Evolutionary conservation across 1,140 invertebrate species (phyloP).

Genomic region (Pinna nobilis): DNA sequence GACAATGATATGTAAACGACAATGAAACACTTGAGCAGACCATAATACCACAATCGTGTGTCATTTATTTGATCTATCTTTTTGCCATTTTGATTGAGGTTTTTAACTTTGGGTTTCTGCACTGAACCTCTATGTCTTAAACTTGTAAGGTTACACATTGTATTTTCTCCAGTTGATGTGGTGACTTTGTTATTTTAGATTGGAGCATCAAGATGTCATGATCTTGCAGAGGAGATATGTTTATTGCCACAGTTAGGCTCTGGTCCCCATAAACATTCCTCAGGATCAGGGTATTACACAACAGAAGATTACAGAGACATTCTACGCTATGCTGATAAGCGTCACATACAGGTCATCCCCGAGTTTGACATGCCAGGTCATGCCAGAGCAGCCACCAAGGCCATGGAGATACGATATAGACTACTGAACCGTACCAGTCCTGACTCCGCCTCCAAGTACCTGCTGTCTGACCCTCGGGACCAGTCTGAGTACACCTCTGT

Average conservation of each 20-base stretch:
- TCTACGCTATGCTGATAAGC: slow-evolving; percentile 55
- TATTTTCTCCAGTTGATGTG: no score
- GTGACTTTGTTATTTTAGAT: slow-evolving; percentile 56
- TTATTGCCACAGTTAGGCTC: slow-evolving; percentile 62
- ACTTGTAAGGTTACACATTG: background rate
- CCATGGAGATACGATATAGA: slow-evolving; percentile 55
- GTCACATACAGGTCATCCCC: slow-evolving; percentile 68
- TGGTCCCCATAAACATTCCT: slow-evolving; percentile 47
- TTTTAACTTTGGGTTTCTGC: no score
- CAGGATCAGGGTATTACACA: slow-evolving; percentile 64
- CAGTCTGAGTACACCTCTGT: slow-evolving; percentile 55
- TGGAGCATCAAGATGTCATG: slow-evolving; percentile 61
- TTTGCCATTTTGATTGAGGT: no score
- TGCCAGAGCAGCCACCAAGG: slow-evolving; percentile 59
- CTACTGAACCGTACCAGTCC: slow-evolving; percentile 41
- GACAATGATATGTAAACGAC: no score
- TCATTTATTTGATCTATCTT: no score
- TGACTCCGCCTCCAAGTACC: slow-evolving; percentile 39
- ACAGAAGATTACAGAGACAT: slow-evolving; percentile 64
- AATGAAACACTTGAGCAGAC: no score
- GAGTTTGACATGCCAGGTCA: slow-evolving; percentile 73
- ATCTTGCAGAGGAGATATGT: slow-evolving; percentile 53
- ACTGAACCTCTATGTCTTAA: background rate
- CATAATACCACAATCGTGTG: no score
- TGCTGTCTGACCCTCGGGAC: slow-evolving; percentile 56